Base-by-base conservation (phyloP, 92 coral and sea anemone species). In the Epizoanthus fatuus region DNA sequence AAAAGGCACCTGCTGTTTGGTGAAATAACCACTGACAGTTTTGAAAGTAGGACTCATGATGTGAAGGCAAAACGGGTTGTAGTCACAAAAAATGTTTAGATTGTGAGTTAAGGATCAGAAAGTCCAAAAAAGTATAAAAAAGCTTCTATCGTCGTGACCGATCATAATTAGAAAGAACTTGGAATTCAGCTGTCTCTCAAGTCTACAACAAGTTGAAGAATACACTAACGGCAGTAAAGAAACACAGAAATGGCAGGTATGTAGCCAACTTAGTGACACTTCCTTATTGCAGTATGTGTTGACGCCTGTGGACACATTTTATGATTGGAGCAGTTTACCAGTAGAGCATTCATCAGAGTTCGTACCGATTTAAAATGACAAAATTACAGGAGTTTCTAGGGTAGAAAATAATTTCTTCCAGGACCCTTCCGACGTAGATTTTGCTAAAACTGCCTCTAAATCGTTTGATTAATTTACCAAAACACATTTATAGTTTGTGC, bases 21-120 rank as follows among this genome's bases (percentile, higher is more conserved):
- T 29, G 42, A 44, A 66, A 66, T 13, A 17, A 66, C 71, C 47
- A 17, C 45, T 66, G 45, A 64, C 69, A 32, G 70, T 69, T 42
- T n/a, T 44, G 67, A 57, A 56, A 56, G 52, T 75, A 38, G 42
- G 37, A n/a, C 45, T 49, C 35, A 6, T 7, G 17, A 20, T 2
- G 45, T 12, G 51, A 56, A 25, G 4, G 16, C 10, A 53, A 17
- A 13, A 29, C 20, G 2, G 1, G 53, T 20, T 0, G 4, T 7
- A 76, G 56, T 58, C 81, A 76, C 20, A 39, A 12, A 56, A 76
- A 38, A 76, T 39, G 40, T 76, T 58, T 76, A 59, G 81, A 76
- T 57, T 38, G 56, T 76, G 69, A 58, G 55, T 19, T 58, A 57
- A 76, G 14, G 38, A 25, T 76, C 15, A 39, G 69, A 40, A 58